Base-by-base conservation (phyloP, 64 coral and sea anemone species). In the Platygyra sinensis region DNA sequence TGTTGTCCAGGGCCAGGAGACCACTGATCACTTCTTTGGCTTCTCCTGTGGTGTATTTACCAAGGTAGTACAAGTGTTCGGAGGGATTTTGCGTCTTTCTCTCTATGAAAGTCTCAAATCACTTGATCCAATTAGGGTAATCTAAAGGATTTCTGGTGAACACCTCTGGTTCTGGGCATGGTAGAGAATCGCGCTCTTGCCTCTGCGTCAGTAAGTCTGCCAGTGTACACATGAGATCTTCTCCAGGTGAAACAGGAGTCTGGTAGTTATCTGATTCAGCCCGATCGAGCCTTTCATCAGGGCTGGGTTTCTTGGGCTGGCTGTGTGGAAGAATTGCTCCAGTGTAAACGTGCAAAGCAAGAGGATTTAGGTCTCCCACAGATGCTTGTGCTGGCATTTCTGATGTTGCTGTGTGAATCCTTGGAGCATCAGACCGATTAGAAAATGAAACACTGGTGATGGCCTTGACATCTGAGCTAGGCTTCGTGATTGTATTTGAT, bases 111-210 rank as follows among this genome's bases (percentile, higher is more conserved):
- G 86, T 92, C 25, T 96, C 86, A 46, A 96, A 92, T 0, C 89
- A 82, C 51, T 96, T 96, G 10, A 96, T 77, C 94, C 89, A 96
- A 15, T 69, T 0, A n/a, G 79, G 86, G 30, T 88, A 92, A 5
- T 74, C 52, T 8, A 95, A 76, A 14, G 81, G 76, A 28, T 92
- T 65, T 25, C 94, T 86, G 9, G 73, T 77, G 55, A 95, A 92
- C 30, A 95, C 72, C 51, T 92, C 85, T 32, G 78, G 89, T 73
- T 83, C 75, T 3, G 84, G 89, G n/a, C 62, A 59, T 0, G 89
- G 94, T 15, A 95, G 75, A 0, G 25, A 32, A 24, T 95, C 78
- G 0, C 63, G 38, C 33, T 87, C 91, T 62, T 88, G 39, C 85
- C 78, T 19, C 57, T 92, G 78, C 22, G 60, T 79, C 55, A 86